Evolutionary conservation across 2,113 vertebrate genomes (phyloP), one percentile per base, ranked within the genome.

Genomic region (Sceloporus tristichus): DNA sequence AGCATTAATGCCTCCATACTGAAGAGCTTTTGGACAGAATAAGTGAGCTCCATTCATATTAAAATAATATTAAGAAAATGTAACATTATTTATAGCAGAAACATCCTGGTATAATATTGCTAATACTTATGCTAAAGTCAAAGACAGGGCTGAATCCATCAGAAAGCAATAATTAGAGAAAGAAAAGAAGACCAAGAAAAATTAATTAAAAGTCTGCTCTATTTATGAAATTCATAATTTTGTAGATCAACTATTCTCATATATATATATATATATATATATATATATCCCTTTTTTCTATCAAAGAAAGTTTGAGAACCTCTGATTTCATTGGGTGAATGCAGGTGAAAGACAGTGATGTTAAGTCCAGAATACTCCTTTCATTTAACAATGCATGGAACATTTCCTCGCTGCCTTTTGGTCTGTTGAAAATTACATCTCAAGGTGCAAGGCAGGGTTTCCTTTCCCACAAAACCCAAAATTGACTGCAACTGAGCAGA

Each of bases 371-470:
- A 92, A 89, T 89, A 76, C 29, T 71, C 42, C 40, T 62, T 82
- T 83, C 27, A 53, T 27, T 27, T 75, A 85, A 68, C 0, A 53
- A 82, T 78, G 1, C 2, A 62, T 74, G 38, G 71, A 79, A 85
- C 85, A 38, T 29, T 93, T 89, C 29, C 87, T 73, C 68, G 89
- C 77, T 85, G 78, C 74, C 89, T 81, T 82, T 88, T 54, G 85
- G 82, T 86, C 84, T 91, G 88, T 54, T 86, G 77, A 86, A 90
- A 89, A 81, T 53, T 82, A 93, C 48, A 87, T 80, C 70, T 85
- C 90, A 82, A 88, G 90, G 89, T 89, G 79, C 62, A 92, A 91
- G 86, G 29, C 2, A 88, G 91, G 75, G 91, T 90, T 38, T 54
- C n/a, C 38, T 38, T 42, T 38, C 68, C 29, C 29, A 9, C 0